Percentiles rank a stretch among this genome's conserved stretches.
Evolutionary conservation across 2,888 invertebrate genomes (phyloP).

Genomic region (Eupithecia insigniata): DNA sequence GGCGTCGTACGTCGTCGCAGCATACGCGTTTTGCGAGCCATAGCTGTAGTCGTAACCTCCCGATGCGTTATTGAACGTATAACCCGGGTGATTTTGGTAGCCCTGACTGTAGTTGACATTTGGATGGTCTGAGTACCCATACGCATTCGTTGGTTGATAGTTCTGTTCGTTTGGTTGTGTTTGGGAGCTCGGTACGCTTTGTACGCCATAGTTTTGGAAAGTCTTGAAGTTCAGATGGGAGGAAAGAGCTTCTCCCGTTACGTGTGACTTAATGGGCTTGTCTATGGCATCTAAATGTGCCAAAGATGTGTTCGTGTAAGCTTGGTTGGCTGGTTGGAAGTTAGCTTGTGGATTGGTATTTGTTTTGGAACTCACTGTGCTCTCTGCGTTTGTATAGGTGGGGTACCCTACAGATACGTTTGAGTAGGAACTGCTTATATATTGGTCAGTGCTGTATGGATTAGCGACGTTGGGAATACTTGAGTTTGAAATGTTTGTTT

Average conservation of each 20-base stretch:
- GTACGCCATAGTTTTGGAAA: conserved; percentile 49
- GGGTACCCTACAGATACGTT: conserved; percentile 62
- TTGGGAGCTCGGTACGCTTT: conserved; percentile 36
- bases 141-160: conserved; percentile 52
- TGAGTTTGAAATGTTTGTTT: conserved; percentile 40
- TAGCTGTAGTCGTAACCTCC: conserved; percentile 86
- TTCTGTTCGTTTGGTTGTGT: conserved; percentile 48
- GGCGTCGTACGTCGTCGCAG: conserved; percentile 52
- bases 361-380: conserved; percentile 52
- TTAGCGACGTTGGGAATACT: conserved; percentile 29
- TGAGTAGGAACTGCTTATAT: conserved; percentile 58
- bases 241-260: conserved; percentile 71
- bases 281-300: conserved; percentile 69
- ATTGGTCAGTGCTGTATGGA: conserved; percentile 51
- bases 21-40: conserved; percentile 82
- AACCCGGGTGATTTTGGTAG: conserved; percentile 85
- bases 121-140: conserved; percentile 54
- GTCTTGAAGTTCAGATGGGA: conserved; percentile 47
- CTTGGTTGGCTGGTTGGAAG: conserved; percentile 43
- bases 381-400: conserved; percentile 63
- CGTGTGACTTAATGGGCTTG: conserved; percentile 77
- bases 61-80: conserved; percentile 81
- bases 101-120: conserved; percentile 59
- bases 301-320: conserved; percentile 51
- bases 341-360: conserved; percentile 41